Base-by-base conservation (phyloP, 2,888 invertebrate species). In the Trichopria drosophilae region DNA sequence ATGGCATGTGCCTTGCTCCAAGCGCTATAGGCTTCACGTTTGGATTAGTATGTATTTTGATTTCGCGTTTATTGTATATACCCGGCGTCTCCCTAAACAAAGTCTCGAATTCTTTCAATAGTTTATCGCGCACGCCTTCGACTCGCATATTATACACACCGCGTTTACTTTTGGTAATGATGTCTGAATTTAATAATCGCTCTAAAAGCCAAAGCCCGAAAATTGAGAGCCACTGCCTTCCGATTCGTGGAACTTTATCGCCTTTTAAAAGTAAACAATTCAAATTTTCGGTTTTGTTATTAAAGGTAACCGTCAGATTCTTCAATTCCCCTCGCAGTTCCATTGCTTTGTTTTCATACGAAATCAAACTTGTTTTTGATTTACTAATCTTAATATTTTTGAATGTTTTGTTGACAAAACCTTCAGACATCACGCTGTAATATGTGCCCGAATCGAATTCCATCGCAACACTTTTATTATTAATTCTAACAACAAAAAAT, bases 1-100 rank as follows among this genome's bases (percentile, higher is more conserved):
- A 61, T 3, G 62, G 56, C 4, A 63, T 44, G n/a, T 55, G 53
- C 13, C 61, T 49, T 16, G 59, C 52, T 53, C 60, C 60, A 4
- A 61, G 16, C 22, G 58, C 61, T 34, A 31, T 55, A n/a, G 61
- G 61, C 1, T 31, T 10, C 4, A 51, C 46, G 19, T 57, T 31
- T 12, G 42, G 18, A 29, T 60, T 61, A 1, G 59, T 12, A 15
- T 54, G 35, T 10, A 64, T 35, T 22, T 57, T 51, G 6, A 46
- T n/a, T 36, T 40, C 37, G 4, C 53, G 35, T 36, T 51, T 55
- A 20, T 53, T 56, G 37, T 49, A 58, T 7, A 40, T n/a, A 7
- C 55, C 55, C 3, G 50, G 50, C 4, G 40, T 34, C 6, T 34
- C 18, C 7, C 53, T 34, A 15, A 58, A 58, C 16, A 58, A 34